A percentile compares a stretch with the other conserved stretches of the same genome.
Conservation (phyloP, 2,113 vertebrate species). For the Cavia porcellus region DNA sequence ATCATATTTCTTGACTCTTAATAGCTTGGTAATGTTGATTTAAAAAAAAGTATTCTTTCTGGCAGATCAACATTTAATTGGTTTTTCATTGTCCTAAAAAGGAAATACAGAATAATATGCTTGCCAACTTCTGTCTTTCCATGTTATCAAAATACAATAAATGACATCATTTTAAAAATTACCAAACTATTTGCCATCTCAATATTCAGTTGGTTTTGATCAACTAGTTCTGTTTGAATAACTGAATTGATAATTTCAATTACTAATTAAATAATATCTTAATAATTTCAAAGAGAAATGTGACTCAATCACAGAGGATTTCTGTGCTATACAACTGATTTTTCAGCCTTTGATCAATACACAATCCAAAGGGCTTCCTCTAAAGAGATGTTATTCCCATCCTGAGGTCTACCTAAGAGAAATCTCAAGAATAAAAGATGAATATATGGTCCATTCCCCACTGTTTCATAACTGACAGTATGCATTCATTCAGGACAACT, state of each 20-base stretch:
- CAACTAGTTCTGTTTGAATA: not conserved
- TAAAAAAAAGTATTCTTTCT: slow-evolving; percentile 43
- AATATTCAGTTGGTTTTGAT: slow-evolving; percentile 24
- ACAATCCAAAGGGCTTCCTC: not conserved
- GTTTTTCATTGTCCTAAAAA: slow-evolving; percentile 36
- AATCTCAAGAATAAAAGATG: not conserved
- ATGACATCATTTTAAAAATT: not conserved
- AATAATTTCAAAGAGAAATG: slow-evolving; percentile 40
- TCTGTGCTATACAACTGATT: not conserved
- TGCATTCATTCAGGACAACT: not conserved
- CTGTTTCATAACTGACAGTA: not conserved
- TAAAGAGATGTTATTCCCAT: not conserved
- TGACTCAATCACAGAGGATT: not conserved
- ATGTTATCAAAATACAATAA: slow-evolving; percentile 31
- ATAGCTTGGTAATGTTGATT: slow-evolving; percentile 9
- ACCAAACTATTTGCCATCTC: not conserved
- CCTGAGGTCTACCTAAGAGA: not conserved
- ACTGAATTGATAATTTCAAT: not conserved
- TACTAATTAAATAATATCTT: not conserved
- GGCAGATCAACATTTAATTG: not conserved
- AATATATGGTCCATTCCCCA: not conserved
- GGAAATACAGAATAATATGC: not conserved
- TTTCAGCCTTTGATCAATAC: not conserved
- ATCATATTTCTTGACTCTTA: not conserved
- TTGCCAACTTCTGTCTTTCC: not conserved